Base-by-base conservation (phyloP, 2,888 invertebrate genomes). In the Aethes cnicana region DNA sequence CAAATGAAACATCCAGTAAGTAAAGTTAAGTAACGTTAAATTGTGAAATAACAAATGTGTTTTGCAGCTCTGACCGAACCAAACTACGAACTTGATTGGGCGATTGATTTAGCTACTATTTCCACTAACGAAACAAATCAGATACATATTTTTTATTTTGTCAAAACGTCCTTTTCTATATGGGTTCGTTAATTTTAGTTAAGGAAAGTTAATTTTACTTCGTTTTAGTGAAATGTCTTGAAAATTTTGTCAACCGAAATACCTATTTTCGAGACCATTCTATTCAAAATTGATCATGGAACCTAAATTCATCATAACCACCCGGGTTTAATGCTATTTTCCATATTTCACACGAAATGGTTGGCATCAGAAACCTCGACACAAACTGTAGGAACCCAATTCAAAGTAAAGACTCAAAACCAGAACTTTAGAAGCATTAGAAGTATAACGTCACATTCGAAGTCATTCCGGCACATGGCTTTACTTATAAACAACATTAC, bases 191-290 rank as follows among this genome's bases (percentile, higher is more conserved):
- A n/a, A n/a, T n/a, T n/a, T n/a, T n/a, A n/a, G n/a, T n/a, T n/a
- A n/a, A n/a, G n/a, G n/a, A n/a, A n/a, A n/a, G n/a, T n/a, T n/a
- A n/a, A n/a, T n/a, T n/a, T n/a, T n/a, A n/a, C n/a, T n/a, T n/a
- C n/a, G n/a, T n/a, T n/a, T n/a, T n/a, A n/a, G n/a, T n/a, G n/a
- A n/a, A n/a, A n/a, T n/a, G n/a, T n/a, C n/a, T 26, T 33, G 26
- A 26, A 46, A 32, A 46, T 39, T 32, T 17, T 44, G 50, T 43
- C 50, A 50, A 30, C n/a, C 52, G 39, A 52, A 52, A 52, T 32
- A 26, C 32, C 23, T 30, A 35, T 18, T 9, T 17, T 20, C 37
- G 37, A 14, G 12, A 25, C 9, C 14, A 20, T n/a, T n/a, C n/a
- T n/a, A n/a, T n/a, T n/a, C n/a, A n/a, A n/a, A n/a, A n/a, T n/a